phyloP scores from a whole-genome alignment of 2,113 vertebrate species.

The Heterotis niloticus region DNA sequence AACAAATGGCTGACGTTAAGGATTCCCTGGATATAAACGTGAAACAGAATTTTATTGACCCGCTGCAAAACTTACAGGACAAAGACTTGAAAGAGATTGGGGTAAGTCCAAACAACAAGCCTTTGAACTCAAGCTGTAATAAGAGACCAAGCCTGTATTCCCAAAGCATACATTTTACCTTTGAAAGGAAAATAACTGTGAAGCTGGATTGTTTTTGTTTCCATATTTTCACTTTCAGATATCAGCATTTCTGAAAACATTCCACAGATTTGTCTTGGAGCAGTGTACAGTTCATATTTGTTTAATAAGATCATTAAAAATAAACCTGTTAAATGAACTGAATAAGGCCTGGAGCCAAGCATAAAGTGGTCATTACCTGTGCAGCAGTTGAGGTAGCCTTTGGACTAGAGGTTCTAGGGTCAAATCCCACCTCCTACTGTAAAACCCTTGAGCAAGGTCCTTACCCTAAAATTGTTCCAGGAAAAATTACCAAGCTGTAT shows the following conservation, averaged over 20 bases:
- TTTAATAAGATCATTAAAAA: no score
- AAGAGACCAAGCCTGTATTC: background rate
- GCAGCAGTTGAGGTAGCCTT: no score
- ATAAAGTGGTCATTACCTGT: no score
- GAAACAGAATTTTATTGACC: constrained; percentile 91
- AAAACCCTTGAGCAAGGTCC: no score
- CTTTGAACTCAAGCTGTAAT: background rate
- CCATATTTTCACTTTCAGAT: background rate
- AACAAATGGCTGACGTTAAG: constrained; percentile 89
- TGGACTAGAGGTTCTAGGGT: no score
- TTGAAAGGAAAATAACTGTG: no score
- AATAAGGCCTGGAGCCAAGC: no score
- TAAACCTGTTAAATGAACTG: no score
- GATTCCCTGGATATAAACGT: constrained; percentile 88
- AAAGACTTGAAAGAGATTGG: constrained; percentile 92
- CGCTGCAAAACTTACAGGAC: constrained; percentile 84
- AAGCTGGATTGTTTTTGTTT: background rate
- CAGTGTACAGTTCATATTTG: no score
- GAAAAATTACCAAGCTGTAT: no score
- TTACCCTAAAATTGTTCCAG: no score
- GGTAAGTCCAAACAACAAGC: constrained; percentile 52
- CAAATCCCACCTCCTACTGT: no score
- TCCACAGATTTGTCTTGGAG: background rate
- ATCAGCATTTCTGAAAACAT: background rate
- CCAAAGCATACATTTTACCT: background rate